Evolutionary conservation across 2,888 invertebrate species (phyloP), one percentile per base, ranked within the genome.

Genomic region (Xestobium rufovillosum): DNA sequence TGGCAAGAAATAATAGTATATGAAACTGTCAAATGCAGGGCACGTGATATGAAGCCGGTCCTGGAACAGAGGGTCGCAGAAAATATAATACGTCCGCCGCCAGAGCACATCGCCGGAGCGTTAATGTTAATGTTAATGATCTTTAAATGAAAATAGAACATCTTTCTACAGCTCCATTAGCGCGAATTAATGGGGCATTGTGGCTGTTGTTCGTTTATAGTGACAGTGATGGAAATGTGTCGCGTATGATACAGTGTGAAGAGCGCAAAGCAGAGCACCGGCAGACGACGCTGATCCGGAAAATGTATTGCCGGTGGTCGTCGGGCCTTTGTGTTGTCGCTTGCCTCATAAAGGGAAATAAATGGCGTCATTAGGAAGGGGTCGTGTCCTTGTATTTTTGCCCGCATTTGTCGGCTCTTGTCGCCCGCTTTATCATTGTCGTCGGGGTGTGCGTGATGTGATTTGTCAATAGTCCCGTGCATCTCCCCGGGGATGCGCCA

Each of bases 301-400:
- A 51, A 56, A 56, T 56, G 56, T 56, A 59, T 59, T 56, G 55
- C 53, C 48, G 53, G 55, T 53, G 55, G 57, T 56, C 55, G 55
- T 43, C 57, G 59, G 55, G 54, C 56, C 57, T 62, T 61, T 61
- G 59, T 60, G 60, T 58, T 59, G 60, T 60, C 57, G 57, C 51
- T 55, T 55, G 59, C 56, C 60, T 58, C 61, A 60, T 63, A 65
- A 64, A 64, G 61, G 60, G 53, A 59, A 65, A 67, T 64, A 57
- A 61, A 67, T 62, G 58, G 60, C 55, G 57, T 65, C 65, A 65
- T 67, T 67, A 67, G 61, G 56, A 56, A 49, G 56, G 55, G 61
- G 59, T 58, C 62, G 56, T 59, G 60, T 62, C 59, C 59, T 60
- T 60, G 58, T 61, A 63, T 62, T 61, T 63, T 61, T 58, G 56